Conservation (phyloP, 2,113 vertebrate genomes). For the Heptranchias perlo region DNA sequence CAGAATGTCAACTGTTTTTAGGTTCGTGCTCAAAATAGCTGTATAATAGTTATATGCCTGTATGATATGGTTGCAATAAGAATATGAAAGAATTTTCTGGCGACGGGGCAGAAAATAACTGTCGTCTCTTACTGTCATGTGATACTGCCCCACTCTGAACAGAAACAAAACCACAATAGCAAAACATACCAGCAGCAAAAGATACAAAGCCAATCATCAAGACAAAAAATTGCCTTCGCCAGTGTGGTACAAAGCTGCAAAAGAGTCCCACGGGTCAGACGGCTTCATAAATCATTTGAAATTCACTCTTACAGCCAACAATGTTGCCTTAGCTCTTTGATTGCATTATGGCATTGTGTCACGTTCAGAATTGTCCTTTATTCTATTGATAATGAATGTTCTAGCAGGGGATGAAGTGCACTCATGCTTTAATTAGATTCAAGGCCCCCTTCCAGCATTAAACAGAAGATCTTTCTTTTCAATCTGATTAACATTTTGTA, state of each 20-base stretch:
- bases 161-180: neutral
- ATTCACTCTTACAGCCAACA: conserved; percentile 8
- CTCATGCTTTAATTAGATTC: conserved; percentile 28
- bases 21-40: neutral
- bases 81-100: neutral
- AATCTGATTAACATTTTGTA: neutral
- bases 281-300: conserved; percentile 13
- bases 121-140: neutral
- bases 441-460: neutral
- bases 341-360: neutral
- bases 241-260: neutral
- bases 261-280: neutral
- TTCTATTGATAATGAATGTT: conserved; percentile 10
- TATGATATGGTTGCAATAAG: neutral
- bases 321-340: neutral
- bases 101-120: neutral
- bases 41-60: neutral
- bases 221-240: neutral
- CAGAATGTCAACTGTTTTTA: neutral
- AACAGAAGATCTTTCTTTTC: neutral
- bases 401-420: neutral
- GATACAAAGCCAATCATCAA: neutral
- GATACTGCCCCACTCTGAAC: neutral
- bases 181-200: neutral
- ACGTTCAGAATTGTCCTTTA: conserved; percentile 6